Evolutionary conservation across 2,113 vertebrate species (phyloP), one percentile per base, ranked within the genome.

Genomic region (Cnemophilus loriae): DNA sequence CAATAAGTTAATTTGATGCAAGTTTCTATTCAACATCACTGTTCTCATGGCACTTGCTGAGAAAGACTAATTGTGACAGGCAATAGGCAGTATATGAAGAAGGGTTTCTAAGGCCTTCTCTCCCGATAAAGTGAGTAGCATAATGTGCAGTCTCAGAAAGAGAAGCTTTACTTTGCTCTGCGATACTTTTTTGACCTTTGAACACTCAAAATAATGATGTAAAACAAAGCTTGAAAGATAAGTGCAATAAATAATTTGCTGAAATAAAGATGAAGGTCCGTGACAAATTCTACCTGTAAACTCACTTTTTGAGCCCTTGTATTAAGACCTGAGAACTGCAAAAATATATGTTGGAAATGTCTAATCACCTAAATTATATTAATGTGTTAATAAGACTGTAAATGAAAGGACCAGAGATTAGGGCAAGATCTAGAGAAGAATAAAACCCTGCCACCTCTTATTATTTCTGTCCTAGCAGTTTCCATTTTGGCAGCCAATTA

Each of bases 371-470:
- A 39, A 96, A 83, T 41, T 74, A 13, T 69, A 93, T 90, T 92
- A 95, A 90, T 42, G 56, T 93, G 89, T 94, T 93, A 95, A 64
- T 89, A 93, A 94, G 87, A 53, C 49, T 84, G 47, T 26, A 95
- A 90, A 94, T 78, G 23, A 90, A 69, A 84, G 53, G 42, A 87
- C 46, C 63, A 60, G 59, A 85, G 87, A 95, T 16, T 33, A 94
- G 13, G 75, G 42, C 27, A 86, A 95, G 56, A 76, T 55, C 26
- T 53, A 89, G 75, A 73, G 59, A 87, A 96, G 39, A 41, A 64
- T 81, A 92, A 90, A 81, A 21, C 12, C 6, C 18, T 20, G 5
- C 33, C 56, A 55, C 8, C 53, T 56, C 32, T 46, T 81, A 61
- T 39, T 28, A 65, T 49, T 70, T 93, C 24, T 69, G n/a, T 64